A percentile compares a stretch with the other conserved stretches of the same genome.
Conservation (phyloP, 2,888 invertebrate species). For the Melanchra persicariae region DNA sequence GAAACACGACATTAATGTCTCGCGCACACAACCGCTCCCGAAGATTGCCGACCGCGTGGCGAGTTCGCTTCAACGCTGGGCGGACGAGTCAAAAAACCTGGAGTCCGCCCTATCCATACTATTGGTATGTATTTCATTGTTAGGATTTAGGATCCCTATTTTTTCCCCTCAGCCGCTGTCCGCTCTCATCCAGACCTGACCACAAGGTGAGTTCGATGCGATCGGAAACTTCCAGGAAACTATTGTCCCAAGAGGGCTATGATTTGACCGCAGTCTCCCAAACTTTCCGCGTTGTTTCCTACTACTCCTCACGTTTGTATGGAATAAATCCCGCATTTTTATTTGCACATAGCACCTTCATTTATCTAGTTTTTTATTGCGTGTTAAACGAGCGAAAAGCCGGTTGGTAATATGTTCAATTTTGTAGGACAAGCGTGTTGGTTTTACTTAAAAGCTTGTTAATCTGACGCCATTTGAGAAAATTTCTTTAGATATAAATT, state of each 20-base stretch:
- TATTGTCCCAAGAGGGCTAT: constrained; percentile 81
- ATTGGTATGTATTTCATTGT: too few species aligned
- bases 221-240: constrained; percentile 79
- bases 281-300: constrained; percentile 79
- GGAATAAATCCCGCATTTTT: constrained; percentile 77
- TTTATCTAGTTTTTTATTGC: constrained; percentile 71
- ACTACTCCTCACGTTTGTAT: constrained; percentile 70
- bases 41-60: too few species aligned
- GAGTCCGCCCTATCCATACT: too few species aligned
- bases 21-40: too few species aligned
- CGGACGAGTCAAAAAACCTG: too few species aligned
- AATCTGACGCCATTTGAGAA: constrained; percentile 2
- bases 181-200: constrained; percentile 31
- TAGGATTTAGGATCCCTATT: too few species aligned
- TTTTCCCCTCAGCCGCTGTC: constrained; percentile 11
- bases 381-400: constrained; percentile 60
- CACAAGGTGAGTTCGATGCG: constrained; percentile 53
- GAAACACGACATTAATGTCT: too few species aligned
- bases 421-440: constrained; percentile 26
- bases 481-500: neutral
- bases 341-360: constrained; percentile 73
- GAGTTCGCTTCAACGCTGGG: too few species aligned
- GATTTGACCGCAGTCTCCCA: constrained; percentile 84
- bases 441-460: constrained; percentile 29
- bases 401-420: constrained; percentile 31